Evolutionary conservation across 2,113 vertebrate species (phyloP).

Genomic region (Cinclus cinclus): DNA sequence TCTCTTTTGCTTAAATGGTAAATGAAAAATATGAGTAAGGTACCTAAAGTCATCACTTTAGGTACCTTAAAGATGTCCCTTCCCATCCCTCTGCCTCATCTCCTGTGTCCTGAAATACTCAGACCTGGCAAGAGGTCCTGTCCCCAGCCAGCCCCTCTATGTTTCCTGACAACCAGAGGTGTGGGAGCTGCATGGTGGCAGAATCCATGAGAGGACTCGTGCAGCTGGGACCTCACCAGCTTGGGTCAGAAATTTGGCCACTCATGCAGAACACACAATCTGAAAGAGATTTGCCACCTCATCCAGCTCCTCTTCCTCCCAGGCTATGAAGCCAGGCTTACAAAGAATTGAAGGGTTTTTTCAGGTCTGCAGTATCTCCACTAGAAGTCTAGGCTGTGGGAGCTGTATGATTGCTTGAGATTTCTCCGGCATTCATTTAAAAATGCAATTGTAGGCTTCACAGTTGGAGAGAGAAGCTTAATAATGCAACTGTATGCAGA

Average conservation of each 20-base stretch:
- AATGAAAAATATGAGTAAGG: not conserved
- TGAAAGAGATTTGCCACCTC: not conserved
- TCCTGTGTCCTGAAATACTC: not conserved
- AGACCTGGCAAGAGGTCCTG: not conserved
- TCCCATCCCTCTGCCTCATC: not conserved
- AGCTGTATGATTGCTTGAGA: slow-evolving; percentile 2
- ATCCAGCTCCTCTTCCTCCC: not conserved
- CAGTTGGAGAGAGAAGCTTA: slow-evolving; percentile 47
- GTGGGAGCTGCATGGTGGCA: not conserved
- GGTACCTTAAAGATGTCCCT: not conserved
- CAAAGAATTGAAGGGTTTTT: not conserved
- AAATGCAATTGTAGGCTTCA: slow-evolving; percentile 26
- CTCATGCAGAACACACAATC: not conserved
- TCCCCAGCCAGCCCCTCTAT: accelerated
- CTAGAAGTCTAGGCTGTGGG: not conserved
- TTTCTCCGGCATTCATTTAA: not conserved
- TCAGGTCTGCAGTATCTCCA: not conserved
- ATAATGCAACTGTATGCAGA: slow-evolving; percentile 25
- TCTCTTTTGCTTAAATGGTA: not conserved
- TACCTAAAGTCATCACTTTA: not conserved
- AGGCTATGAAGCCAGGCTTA: not conserved
- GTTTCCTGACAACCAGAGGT: not conserved
- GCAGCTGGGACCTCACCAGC: not conserved
- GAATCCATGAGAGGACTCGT: not conserved
- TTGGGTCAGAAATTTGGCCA: not conserved